These are phyloP conservation scores for Sebastes taczanowskii DNA, from an alignment of 2,797 vertebrate genomes.

Conservation along the genomic window DNA sequence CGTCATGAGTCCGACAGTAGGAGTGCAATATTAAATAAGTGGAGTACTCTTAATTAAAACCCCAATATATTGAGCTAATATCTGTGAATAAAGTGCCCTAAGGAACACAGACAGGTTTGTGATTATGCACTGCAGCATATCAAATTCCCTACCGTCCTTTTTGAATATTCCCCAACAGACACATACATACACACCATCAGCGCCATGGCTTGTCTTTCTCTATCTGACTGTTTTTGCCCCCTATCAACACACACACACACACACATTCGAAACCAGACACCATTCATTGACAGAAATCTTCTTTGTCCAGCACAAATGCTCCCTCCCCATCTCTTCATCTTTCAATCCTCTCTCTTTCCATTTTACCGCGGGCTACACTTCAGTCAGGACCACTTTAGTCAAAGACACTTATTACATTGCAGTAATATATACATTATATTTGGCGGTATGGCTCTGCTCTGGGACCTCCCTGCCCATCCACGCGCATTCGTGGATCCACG, in stretches of 20 bases:
- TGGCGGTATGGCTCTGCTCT: too few species aligned
- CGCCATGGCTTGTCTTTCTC: slow-evolving; percentile 13
- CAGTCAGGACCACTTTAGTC: too few species aligned
- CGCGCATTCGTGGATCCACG: too few species aligned
- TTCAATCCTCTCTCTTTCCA: slow-evolving; percentile 36
- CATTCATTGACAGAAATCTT: slow-evolving; percentile 72
- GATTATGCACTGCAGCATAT: slow-evolving; percentile 19
- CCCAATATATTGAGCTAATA: background rate
- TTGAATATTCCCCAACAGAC: slow-evolving; percentile 7
- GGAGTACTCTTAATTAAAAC: background rate
- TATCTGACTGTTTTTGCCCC: slow-evolving; percentile 1
- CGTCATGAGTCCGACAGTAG: background rate
- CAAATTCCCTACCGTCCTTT: slow-evolving; percentile 11
- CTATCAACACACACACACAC: slow-evolving; percentile 20
- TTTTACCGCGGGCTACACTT: slow-evolving; percentile 32
- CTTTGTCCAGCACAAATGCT: slow-evolving; percentile 73
- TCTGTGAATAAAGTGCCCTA: background rate
- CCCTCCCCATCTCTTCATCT: slow-evolving; percentile 37
- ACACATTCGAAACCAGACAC: slow-evolving; percentile 70
- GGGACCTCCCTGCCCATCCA: too few species aligned
- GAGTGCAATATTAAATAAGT: background rate
- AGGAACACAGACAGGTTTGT: background rate
- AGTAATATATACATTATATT: too few species aligned
- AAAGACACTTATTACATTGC: too few species aligned
- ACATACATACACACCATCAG: background rate